Evolutionary conservation across 1,140 invertebrate species (phyloP), one percentile per base, ranked within the genome.

Genomic region (Uloborus diversus): DNA sequence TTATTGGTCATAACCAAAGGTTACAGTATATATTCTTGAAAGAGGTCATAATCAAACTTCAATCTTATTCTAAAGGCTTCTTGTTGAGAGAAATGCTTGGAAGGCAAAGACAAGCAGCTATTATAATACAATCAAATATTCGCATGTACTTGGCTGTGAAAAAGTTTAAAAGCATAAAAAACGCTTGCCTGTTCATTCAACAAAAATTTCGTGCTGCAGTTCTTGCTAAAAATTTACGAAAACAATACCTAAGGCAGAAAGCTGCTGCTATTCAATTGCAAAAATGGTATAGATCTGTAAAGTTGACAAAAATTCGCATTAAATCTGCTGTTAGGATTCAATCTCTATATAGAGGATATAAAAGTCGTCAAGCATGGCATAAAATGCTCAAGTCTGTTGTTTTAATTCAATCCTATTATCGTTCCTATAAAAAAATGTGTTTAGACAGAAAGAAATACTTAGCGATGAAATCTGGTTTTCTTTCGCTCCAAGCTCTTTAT

Each of bases 271-370:
- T 66, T 14, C 5, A 23, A 13, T 27, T 42, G 23, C 17, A 62
- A 23, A 30, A 33, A 32, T 33, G 28, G 59, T 30, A n/a, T 62
- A 17, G 17, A 5, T 13, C 27, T 17, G 23, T 20, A 4, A 62
- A 32, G 35, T 33, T 47, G n/a, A 3, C 23, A 42, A 23, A 20
- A 47, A n/a, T 3, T 47, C 17, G 20, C 14, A 73, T 17, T 47
- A 61, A 73, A 47, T 20, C 37, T 62, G 57, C 37, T 61, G 20
- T 73, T 4, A 61, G 11, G 14, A 65, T 78, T 35, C 73, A 78
- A 56, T 59, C 73, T 53, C 7, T 7, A n/a, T n/a, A n/a, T n/a
- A n/a, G n/a, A n/a, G n/a, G n/a, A n/a, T n/a, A n/a, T n/a, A n/a
- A n/a, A n/a, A n/a, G n/a, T n/a, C n/a, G n/a, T n/a, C n/a, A n/a